Evolutionary conservation across 2,888 invertebrate species (phyloP).

Genomic region (Monochamus alternatus): DNA sequence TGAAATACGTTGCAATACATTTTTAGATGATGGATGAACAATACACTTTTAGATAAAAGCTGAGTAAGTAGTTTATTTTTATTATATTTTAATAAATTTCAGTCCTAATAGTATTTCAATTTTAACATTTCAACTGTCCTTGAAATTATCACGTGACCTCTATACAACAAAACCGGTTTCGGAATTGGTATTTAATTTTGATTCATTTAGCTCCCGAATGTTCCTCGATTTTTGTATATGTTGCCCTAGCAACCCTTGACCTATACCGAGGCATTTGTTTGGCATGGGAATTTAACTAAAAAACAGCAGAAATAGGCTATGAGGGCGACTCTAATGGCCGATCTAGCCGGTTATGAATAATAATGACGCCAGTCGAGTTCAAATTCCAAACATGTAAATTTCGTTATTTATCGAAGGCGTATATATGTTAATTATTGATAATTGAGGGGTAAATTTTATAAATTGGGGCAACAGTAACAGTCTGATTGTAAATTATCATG

Average conservation of each 20-base stretch:
- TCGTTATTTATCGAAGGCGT: background rate
- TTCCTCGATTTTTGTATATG: no score
- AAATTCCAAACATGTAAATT: constrained; percentile 2
- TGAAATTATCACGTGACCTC: no score
- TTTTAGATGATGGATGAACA: no score
- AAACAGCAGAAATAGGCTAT: background rate
- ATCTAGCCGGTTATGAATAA: background rate
- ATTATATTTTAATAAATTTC: no score
- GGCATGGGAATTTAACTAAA: background rate
- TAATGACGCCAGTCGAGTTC: background rate
- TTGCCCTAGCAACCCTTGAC: background rate
- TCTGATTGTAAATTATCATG: background rate
- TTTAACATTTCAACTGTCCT: no score
- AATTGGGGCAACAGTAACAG: background rate
- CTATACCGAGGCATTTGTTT: background rate
- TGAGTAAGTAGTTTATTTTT: no score
- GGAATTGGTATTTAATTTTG: no score
- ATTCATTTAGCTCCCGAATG: no score
- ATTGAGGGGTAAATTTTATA: background rate
- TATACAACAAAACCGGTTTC: no score
- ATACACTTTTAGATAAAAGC: no score
- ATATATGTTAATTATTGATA: background rate
- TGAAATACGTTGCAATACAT: no score
- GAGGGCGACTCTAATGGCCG: background rate
- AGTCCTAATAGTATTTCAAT: no score